Evolutionary conservation across 2,113 vertebrate genomes (phyloP).

Genomic region (Gopherus evgoodei): DNA sequence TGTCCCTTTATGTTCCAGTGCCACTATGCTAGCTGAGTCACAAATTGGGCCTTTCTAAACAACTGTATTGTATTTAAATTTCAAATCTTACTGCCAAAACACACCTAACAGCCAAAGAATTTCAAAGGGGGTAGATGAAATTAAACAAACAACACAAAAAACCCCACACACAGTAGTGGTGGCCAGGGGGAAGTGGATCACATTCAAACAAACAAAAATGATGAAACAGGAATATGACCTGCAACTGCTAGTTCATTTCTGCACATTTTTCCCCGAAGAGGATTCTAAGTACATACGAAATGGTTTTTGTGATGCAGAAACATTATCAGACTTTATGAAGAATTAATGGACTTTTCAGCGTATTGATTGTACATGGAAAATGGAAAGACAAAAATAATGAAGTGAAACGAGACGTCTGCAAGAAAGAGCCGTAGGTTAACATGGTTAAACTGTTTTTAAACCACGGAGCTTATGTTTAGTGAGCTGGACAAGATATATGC

Average conservation of each 20-base stretch:
- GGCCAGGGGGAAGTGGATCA: neutral
- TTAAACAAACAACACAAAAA: neutral
- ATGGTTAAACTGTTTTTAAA: no score
- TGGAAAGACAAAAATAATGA: no score
- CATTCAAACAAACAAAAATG: neutral
- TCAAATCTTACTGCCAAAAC: slow-evolving; percentile 36
- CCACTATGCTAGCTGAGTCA: neutral
- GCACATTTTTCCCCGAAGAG: neutral
- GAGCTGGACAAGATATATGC: no score
- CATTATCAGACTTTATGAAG: no score
- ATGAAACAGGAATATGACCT: neutral
- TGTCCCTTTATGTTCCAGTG: neutral
- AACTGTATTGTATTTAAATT: slow-evolving; percentile 33
- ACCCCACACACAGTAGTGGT: neutral
- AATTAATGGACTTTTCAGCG: no score
- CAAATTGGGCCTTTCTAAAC: neutral
- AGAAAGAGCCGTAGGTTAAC: no score
- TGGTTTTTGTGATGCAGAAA: no score
- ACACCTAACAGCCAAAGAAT: slow-evolving; percentile 42
- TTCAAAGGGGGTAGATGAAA: slow-evolving; percentile 27
- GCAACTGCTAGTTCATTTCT: neutral
- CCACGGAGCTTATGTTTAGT: no score
- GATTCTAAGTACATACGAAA: neutral
- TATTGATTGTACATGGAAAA: no score
- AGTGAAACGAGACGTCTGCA: no score